Evolutionary conservation across 2,113 vertebrate genomes (phyloP).

Genomic region (Parotia lawesii): DNA sequence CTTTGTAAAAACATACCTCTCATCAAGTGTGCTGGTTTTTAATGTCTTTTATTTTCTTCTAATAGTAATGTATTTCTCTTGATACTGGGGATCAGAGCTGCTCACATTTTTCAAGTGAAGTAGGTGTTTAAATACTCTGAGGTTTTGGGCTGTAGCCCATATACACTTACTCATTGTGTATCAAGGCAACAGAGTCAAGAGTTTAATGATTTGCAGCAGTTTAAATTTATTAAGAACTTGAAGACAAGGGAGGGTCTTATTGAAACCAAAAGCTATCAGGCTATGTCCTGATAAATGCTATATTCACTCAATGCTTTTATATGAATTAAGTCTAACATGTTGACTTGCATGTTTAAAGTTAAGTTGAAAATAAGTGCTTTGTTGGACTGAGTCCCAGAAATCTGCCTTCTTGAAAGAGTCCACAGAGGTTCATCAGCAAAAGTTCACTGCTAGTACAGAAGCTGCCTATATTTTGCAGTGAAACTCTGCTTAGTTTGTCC

Average conservation of each 20-base stretch:
- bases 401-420: neutral
- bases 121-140: neutral
- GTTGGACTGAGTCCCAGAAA: constrained; percentile 24
- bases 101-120: neutral
- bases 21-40: neutral
- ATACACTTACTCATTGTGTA: neutral
- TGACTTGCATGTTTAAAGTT: constrained; percentile 3
- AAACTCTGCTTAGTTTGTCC: neutral
- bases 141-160: neutral
- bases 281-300: neutral
- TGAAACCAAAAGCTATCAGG: neutral
- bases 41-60: neutral
- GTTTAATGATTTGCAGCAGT: neutral
- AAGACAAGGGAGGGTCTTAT: neutral
- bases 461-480: neutral
- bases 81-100: neutral
- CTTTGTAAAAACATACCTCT: neutral
- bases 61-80: neutral
- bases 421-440: neutral
- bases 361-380: constrained; percentile 35
- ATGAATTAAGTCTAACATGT: neutral
- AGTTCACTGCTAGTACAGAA: neutral
- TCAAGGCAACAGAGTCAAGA: neutral
- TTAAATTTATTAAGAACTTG: constrained; percentile 2
- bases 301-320: neutral